Evolutionary conservation across 2,888 invertebrate genomes (phyloP), one percentile per base, ranked within the genome.

Genomic region (Drosophila subsilvestris): DNA sequence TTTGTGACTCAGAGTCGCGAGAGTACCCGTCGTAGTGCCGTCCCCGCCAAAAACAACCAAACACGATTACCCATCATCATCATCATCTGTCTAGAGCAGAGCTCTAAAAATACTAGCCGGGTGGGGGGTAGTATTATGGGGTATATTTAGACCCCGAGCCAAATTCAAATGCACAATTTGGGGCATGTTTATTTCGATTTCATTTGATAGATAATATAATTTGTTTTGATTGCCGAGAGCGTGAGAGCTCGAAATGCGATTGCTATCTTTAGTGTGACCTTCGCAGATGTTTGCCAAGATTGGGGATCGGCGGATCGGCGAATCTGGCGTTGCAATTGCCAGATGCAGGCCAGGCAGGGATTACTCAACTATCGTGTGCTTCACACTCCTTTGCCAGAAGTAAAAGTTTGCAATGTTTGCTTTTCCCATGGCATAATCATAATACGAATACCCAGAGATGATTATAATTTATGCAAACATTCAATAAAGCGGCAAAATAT

Each of bases 311-410:
- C n/a, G n/a, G n/a, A n/a, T n/a, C n/a, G n/a, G n/a, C n/a, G n/a
- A n/a, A n/a, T n/a, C n/a, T n/a, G n/a, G n/a, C n/a, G n/a, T n/a
- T 22, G 37, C 54, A 42, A 60, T 47, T 47, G 53, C 25, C 25
- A 25, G 25, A 25, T 25, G 25, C 25, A 25, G 25, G 22, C 22
- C 20, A 1, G 20, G 20, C 6, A 2, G 53, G 54, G 42, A 69
- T 69, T 69, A 54, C 71, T 37, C 42, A 47, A 44, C 22, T 43
- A 56, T 29, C 20, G 3, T 12, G 57, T 47, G 57, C 42, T 72
- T 79, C 73, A 50, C 88, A 79, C 72, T 65, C 69, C 63, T 57
- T 51, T 74, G 79, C 57, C 51, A 85, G 44, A 79, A 67, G 77
- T 75, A 75, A 77, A 68, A 74, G 79, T 74, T 54, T 32, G 65